These are phyloP conservation scores for Anthonomus grandis DNA, from an alignment of 1,140 invertebrate species.

Conservation along the genomic window DNA sequence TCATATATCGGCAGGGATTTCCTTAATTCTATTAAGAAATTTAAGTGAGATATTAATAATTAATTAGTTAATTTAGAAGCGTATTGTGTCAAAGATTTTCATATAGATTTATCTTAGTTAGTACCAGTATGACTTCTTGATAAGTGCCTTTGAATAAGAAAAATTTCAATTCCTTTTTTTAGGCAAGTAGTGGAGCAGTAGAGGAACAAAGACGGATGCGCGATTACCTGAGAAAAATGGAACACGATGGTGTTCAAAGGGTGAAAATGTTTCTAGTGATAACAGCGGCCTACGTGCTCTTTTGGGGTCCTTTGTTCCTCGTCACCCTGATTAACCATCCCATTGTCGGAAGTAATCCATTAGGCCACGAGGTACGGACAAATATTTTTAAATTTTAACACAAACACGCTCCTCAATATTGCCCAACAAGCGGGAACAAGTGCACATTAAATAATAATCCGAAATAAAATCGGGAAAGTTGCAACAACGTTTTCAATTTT, in stretches of 20 bases:
- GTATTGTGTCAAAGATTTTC: too few species aligned
- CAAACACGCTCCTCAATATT: neutral
- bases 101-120: neutral
- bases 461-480: too few species aligned
- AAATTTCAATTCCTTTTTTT: slow-evolving; percentile 8
- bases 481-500: too few species aligned
- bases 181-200: slow-evolving; percentile 51
- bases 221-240: slow-evolving; percentile 73
- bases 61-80: too few species aligned
- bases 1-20: too few species aligned
- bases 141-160: neutral
- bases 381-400: neutral
- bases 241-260: slow-evolving; percentile 71
- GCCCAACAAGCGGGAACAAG: too few species aligned
- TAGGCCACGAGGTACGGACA: slow-evolving; percentile 41
- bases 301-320: slow-evolving; percentile 86
- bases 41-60: too few species aligned
- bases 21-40: too few species aligned
- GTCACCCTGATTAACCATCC: slow-evolving; percentile 75
- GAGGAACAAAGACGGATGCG: slow-evolving; percentile 74
- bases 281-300: slow-evolving; percentile 77
- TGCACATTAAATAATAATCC: too few species aligned
- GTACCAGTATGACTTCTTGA: neutral
- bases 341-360: slow-evolving; percentile 56
- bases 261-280: slow-evolving; percentile 85